Evolutionary conservation across 1,140 invertebrate genomes (phyloP), one percentile per base, ranked within the genome.

Genomic region (Brachionus rubens): DNA sequence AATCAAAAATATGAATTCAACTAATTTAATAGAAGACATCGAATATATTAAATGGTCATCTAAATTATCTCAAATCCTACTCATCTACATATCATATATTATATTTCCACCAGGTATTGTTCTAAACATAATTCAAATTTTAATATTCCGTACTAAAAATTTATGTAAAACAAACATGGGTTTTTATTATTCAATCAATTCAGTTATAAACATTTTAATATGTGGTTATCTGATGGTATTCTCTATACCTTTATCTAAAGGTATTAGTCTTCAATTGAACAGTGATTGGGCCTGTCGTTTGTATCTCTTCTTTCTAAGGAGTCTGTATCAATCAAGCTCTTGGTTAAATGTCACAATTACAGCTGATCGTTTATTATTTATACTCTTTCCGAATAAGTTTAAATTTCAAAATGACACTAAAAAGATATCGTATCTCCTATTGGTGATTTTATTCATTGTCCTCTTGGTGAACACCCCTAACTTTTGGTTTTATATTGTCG

Each of bases 121-220:
- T 36, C 28, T 59, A 14, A 59, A 59, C 54, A 41, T 36, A 1
- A 19, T 59, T 7, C 30, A 59, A 36, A 59, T 36, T n/a, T 36
- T 59, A 33, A 59, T 59, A 36, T 59, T 59, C 14, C 54, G 19
- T 12, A 59, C 9, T 10, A 36, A 59, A 59, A 59, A 40, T 16
- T 59, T 59, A 12, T 7, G 19, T 10, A 59, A 59, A 59, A 59
- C 54, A 16, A 59, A 26, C 2, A 59, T 59, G 54, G 36, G 54
- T 33, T 59, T 33, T 59, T 59, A 9, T 16, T 59, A 59, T 33
- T 36, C 54, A 59, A 40, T 59, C 30, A 59, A 59, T 19, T 59
- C 54, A 16, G 16, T 16, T 9, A 33, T 59, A 19, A 28, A 40
- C 54, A 33, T 59, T 16, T 16, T n/a, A 3, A 40, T 59, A 16